phyloP scores from a whole-genome alignment of 2,797 vertebrate species.

The Acanthis flammea region DNA sequence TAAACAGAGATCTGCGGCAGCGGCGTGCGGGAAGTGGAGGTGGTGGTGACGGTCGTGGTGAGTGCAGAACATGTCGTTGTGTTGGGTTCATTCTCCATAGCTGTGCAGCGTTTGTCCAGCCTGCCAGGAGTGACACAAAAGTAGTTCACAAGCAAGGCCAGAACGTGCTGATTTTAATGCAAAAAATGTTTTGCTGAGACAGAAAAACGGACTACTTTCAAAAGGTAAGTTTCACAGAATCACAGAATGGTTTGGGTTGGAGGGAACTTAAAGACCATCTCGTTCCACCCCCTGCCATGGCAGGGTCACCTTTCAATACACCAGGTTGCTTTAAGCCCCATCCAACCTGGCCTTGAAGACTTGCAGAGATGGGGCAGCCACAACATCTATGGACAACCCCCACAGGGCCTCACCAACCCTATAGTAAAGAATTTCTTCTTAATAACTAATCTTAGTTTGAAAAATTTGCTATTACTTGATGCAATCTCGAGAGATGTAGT shows the following conservation, averaged over 20 bases:
- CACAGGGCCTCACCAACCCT: not conserved
- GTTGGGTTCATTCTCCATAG: conserved; percentile 81
- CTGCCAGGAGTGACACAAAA: conserved; percentile 32
- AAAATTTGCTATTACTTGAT: not conserved
- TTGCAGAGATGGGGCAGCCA: not conserved
- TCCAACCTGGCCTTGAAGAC: not conserved
- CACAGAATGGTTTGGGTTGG: not conserved
- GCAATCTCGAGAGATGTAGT: not conserved
- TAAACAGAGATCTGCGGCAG: conserved; percentile 83
- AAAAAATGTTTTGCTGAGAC: not conserved
- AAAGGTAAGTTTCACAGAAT: not conserved
- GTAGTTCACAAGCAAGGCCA: not conserved
- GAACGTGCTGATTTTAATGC: not conserved
- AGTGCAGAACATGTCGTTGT: conserved; percentile 71
- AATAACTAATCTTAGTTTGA: not conserved
- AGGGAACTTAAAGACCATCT: not conserved
- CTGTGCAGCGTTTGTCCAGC: conserved; percentile 54
- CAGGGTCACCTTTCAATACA: not conserved
- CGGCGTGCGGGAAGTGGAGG: conserved; percentile 75
- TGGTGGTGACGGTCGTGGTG: conserved; percentile 72
- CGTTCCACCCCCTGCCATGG: accelerated
- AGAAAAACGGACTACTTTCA: not conserved
- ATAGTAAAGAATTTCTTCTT: not conserved
- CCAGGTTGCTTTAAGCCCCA: not conserved
- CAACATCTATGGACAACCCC: not conserved